Base-by-base conservation (phyloP, 2,888 invertebrate species). In the Mesoligia furuncula region DNA sequence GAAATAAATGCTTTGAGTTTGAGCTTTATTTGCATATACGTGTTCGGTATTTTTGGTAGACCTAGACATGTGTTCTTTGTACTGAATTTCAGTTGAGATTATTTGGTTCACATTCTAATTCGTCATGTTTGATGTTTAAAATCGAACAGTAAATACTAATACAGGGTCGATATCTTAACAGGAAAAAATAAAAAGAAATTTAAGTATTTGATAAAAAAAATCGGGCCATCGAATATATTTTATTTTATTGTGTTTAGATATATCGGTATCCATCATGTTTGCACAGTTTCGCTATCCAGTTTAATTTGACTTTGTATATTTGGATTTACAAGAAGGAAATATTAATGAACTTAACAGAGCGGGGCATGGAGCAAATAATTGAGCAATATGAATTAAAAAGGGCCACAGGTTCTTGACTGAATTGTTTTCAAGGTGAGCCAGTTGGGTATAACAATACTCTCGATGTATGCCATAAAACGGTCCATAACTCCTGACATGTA, bases 401-500 rank as follows among this genome's bases (percentile, higher is more conserved):
- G 78, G 45, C 83, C 36, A 4, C 76, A 66, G 51, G 31, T 45
- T 64, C 59, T 66, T 62, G 65, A 69, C 64, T 74, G 67, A 69
- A 68, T 79, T 6, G 57, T 72, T 73, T 59, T 39, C 88, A 89
- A 87, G 84, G 89, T 82, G 76, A 89, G 79, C 87, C 48, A 78
- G 88, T 81, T 73, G 13, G 27, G 27, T 70, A 57, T 66, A 87
- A 87, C 86, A 88, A 87, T 80, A 79, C 75, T 70, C 31, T 73
- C 72, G 75, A 36, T 75, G 71, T 71, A 69, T 59, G 66, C 73
- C 78, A 80, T 87, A 81, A 87, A 85, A 77, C 66, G 75, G 64
- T 65, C 65, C 73, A 85, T 85, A 83, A 73, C 61, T 82, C 71
- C 66, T 67, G 68, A 82, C 76, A 67, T 65, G 54, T 76, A 73